A percentile compares a stretch with the other conserved stretches of the same genome.
Evolutionary conservation across 2,797 vertebrate species (phyloP).

Genomic region (Notolabrus celidotus): DNA sequence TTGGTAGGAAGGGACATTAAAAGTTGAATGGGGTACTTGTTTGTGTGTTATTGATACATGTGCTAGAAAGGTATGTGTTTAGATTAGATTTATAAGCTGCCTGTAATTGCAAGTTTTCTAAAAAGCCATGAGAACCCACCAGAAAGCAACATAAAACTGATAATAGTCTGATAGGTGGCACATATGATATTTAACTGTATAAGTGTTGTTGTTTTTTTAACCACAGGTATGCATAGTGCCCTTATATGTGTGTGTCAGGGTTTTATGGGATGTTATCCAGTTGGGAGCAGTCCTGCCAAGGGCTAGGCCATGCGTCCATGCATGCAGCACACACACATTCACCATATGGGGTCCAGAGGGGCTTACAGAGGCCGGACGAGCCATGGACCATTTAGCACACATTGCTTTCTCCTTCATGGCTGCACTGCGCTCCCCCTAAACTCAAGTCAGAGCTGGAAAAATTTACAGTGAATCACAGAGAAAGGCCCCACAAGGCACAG

Average conservation of each 20-base stretch:
- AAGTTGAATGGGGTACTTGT: slow-evolving; percentile 19
- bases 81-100: slow-evolving; percentile 3
- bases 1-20: slow-evolving; percentile 38
- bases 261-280: slow-evolving; percentile 72
- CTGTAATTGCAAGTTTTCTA: too few relatives aligned
- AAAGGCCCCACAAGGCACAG: slow-evolving; percentile 38
- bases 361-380: slow-evolving; percentile 58
- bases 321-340: slow-evolving; percentile 67
- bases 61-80: not conserved
- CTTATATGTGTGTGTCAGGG: slow-evolving; percentile 50
- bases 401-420: slow-evolving; percentile 75
- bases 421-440: slow-evolving; percentile 45
- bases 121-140: not conserved
- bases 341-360: slow-evolving; percentile 73
- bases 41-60: not conserved
- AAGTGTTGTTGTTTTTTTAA: not conserved
- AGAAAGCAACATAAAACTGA: not conserved
- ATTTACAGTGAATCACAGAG: slow-evolving; percentile 56
- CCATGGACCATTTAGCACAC: slow-evolving; percentile 79
- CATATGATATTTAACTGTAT: slow-evolving; percentile 4
- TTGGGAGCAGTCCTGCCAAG: slow-evolving; percentile 63
- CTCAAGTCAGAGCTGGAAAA: slow-evolving; percentile 66
- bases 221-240: slow-evolving; percentile 2
- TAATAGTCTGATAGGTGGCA: slow-evolving; percentile 3
- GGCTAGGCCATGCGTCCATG: slow-evolving; percentile 71